Base-by-base conservation (phyloP, 1,140 invertebrate species). In the Drosophila takahashii region DNA sequence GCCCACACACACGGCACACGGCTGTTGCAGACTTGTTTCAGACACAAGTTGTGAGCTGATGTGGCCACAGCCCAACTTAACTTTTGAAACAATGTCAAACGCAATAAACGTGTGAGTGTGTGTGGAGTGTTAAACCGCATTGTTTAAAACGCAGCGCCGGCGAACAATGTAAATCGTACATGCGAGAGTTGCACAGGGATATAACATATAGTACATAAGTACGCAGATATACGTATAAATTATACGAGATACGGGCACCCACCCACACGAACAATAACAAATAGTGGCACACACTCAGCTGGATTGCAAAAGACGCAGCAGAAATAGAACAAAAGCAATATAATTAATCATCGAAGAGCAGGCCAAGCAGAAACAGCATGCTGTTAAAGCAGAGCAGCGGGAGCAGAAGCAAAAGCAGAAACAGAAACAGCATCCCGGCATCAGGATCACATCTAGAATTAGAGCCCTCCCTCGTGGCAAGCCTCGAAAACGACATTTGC, bases 1-100 rank as follows among this genome's bases (percentile, higher is more conserved):
- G 59, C 36, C 37, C 59, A 45, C 29, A 54, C 39, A 32, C 26
- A 59, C 22, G 22, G 22, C 22, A 22, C 47, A 37, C 47, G 47
- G 26, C 7, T 27, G 45, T 47, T 59, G 27, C 34, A n/a, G 47
- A 67, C 34, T 22, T 52, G 29, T 32, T 32, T 32, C 29, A 32
- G 29, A 32, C 37, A 69, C 58, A 73, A 81, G 79, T 72, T 73
- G 67, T 77, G 53, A 77, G 79, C 59, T 50, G 57, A 65, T 81
- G 81, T 85, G 78, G 78, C 74, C 81, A 85, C 72, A 86, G 15
- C 44, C 67, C 77, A 78, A 87, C 64, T 85, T 85, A 85, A 85
- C 81, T 85, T 85, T 85, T 85, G 78, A 81, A 81, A 85, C 81
- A 85, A 81, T 85, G 81, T 85, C 83, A 87, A 75, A 72, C 81